Percentiles rank a stretch among this genome's conserved stretches.
Conservation (phyloP, 2,888 invertebrate genomes). For the Quadriops clusia region DNA sequence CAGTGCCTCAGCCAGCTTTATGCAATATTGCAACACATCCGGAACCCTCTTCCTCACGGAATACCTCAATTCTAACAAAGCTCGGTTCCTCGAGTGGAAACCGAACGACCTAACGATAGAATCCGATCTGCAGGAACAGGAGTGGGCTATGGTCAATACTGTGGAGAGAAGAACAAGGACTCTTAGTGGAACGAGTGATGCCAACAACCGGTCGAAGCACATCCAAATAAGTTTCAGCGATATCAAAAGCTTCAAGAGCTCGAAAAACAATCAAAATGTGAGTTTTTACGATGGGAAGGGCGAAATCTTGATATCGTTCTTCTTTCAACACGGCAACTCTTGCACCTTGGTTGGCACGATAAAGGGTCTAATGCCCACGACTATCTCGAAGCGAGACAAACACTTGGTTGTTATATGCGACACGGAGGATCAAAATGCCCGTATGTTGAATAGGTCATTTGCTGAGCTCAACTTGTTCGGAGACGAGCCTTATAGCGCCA, state of each 20-base stretch:
- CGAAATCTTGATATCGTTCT: slow-evolving; percentile 65
- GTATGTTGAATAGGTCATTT: slow-evolving; percentile 75
- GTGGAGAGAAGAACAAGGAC: slow-evolving; percentile 53
- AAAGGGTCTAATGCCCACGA: slow-evolving; percentile 51
- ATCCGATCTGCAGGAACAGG: slow-evolving; percentile 65
- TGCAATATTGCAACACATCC: slow-evolving; percentile 44
- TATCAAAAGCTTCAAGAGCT: slow-evolving; percentile 51
- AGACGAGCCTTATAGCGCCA: slow-evolving; percentile 53
- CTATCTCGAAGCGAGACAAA: slow-evolving; percentile 59
- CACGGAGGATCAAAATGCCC: slow-evolving; percentile 55
- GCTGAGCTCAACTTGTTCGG: slow-evolving; percentile 74
- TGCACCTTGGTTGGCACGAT: slow-evolving; percentile 56
- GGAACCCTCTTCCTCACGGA: slow-evolving; percentile 60
- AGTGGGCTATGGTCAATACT: slow-evolving; percentile 76
- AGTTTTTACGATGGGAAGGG: slow-evolving; percentile 59
- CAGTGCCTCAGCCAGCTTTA: slow-evolving; percentile 48
- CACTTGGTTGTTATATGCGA: slow-evolving; percentile 57
- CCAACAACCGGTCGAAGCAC: slow-evolving; percentile 36
- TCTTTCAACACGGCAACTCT: slow-evolving; percentile 80
- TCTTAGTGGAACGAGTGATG: slow-evolving; percentile 41
- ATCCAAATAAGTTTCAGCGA: slow-evolving; percentile 50
- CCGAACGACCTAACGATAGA: slow-evolving; percentile 68
- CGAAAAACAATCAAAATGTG: slow-evolving; percentile 43
- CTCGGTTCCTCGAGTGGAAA: slow-evolving; percentile 63
- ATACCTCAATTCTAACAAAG: slow-evolving; percentile 39